phyloP scores from a whole-genome alignment of 2,113 vertebrate genomes.

The Pterophyllum scalare region DNA sequence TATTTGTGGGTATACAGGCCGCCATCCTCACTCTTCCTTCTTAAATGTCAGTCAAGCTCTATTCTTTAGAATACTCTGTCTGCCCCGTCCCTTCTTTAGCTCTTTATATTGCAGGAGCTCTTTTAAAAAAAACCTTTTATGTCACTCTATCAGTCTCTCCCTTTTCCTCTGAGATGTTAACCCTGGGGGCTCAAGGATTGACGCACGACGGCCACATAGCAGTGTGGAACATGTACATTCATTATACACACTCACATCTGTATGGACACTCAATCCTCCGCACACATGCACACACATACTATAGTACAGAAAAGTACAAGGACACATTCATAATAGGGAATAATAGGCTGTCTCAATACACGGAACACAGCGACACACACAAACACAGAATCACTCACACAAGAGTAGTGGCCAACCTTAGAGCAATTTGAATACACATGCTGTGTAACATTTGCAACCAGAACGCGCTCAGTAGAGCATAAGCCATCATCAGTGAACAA shows the following conservation, averaged over 20 bases:
- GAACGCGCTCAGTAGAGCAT: slow-evolving; percentile 5
- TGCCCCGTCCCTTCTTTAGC: slow-evolving; percentile 15
- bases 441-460: slow-evolving; percentile 2
- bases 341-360: slow-evolving; percentile 19
- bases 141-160: slow-evolving; percentile 30
- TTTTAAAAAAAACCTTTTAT: slow-evolving; percentile 50
- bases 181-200: slow-evolving; percentile 34
- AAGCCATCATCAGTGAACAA: slow-evolving; percentile 17
- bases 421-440: slow-evolving; percentile 11
- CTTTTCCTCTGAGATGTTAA: slow-evolving; percentile 33
- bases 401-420: slow-evolving; percentile 7
- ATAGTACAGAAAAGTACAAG: background rate
- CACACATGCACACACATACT: background rate
- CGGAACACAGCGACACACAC: background rate
- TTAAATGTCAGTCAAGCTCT: slow-evolving; percentile 41
- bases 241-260: background rate
- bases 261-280: background rate
- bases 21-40: background rate
- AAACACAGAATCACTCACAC: slow-evolving; percentile 10
- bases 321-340: background rate
- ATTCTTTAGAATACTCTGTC: slow-evolving; percentile 26
- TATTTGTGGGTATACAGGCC: background rate
- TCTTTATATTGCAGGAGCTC: slow-evolving; percentile 33
- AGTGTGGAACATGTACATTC: background rate
- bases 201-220: slow-evolving; percentile 36